Evolutionary conservation across 2,888 invertebrate genomes (phyloP), one percentile per base, ranked within the genome.

Genomic region (Hypomecis atomaria): DNA sequence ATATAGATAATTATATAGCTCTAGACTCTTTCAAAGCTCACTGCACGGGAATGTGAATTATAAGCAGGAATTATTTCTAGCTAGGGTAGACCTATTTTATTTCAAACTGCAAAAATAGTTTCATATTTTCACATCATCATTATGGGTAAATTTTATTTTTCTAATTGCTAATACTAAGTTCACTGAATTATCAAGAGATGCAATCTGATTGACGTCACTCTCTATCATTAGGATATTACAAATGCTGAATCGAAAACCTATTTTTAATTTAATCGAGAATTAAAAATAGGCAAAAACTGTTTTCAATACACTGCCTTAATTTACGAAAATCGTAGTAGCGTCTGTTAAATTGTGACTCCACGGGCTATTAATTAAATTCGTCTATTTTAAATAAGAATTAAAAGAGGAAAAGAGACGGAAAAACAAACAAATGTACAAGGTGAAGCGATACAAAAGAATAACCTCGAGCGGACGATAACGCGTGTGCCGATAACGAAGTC

Each of bases 361-460:
- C 11, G 37, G 23, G 37, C 43, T 7, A 57, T 50, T 58, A 58
- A 65, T 58, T 38, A 33, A 49, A 66, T 54, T 59, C 42, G 8
- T 34, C 33, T 52, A 62, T 50, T 62, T 59, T 56, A 52, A 67
- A 57, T 69, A 62, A 54, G 60, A 65, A 67, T 66, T 62, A 59
- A 61, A 63, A 62, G 69, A 62, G 47, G 76, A 74, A 74, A 75
- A 73, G 76, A 78, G 72, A 79, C 74, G 77, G 74, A 77, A 78
- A 79, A 77, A 75, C 78, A 78, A 79, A 78, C 77, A 79, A 72
- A 57, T 57, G 65, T 76, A 82, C 87, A 87, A 89, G 87, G 88
- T 87, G 86, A 89, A 87, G 77, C 83, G 77, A 74, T 79, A 88
- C 84, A 88, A 89, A 85, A 88, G 81, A 79, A 82, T 84, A 83